Percentiles rank a stretch among this genome's conserved stretches.
Conservation (phyloP, 2,113 vertebrate genomes). For the Ia io region DNA sequence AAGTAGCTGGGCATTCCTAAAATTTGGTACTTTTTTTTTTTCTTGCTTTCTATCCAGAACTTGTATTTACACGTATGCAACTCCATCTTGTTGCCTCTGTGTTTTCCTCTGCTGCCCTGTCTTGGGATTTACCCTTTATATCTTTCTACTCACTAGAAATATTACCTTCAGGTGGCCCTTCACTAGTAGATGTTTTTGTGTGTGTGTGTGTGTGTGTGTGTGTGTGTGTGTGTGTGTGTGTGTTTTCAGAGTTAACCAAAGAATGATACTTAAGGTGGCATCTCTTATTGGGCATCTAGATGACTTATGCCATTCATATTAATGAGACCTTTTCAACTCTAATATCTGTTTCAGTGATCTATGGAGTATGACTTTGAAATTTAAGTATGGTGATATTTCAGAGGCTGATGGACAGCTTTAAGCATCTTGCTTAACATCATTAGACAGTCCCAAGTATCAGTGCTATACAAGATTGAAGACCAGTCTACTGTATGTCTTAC, state of each 20-base stretch:
- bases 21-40: background rate
- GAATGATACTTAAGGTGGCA: constrained; percentile 64
- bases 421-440: constrained; percentile 25
- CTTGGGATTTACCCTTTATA: background rate
- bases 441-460: constrained; percentile 46
- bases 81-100: background rate
- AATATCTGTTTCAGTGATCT: constrained; percentile 51
- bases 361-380: constrained; percentile 52
- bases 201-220: too few species aligned
- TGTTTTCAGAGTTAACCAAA: constrained; percentile 58
- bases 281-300: constrained; percentile 29
- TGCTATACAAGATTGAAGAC: constrained; percentile 38
- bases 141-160: background rate
- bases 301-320: constrained; percentile 55
- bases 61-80: background rate
- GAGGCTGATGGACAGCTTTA: constrained; percentile 50
- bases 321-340: constrained; percentile 67
- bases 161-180: background rate
- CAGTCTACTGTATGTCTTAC: background rate
- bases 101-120: background rate
- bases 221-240: background rate
- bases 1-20: background rate
- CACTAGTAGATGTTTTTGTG: background rate
- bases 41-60: background rate
- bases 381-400: constrained; percentile 63